phyloP scores from a whole-genome alignment of 2,888 invertebrate species.

The Leuctra nigra region DNA sequence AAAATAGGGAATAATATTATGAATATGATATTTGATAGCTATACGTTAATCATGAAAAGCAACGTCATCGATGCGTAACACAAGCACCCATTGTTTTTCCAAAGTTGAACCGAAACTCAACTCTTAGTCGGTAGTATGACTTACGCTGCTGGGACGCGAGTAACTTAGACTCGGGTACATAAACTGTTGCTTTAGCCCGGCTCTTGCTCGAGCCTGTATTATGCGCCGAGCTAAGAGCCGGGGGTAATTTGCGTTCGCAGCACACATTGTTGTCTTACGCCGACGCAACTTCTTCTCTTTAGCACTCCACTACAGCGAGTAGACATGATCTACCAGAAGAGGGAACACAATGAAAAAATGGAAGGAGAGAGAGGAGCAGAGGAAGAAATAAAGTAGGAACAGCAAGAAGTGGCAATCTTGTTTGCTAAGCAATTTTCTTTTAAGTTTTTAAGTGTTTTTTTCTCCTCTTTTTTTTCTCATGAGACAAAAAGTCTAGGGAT shows the following conservation, averaged over 20 bases:
- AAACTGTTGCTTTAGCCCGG: no score
- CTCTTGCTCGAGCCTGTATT: no score
- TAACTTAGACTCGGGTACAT: no score
- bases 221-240: constrained; percentile 11
- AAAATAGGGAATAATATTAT: no score
- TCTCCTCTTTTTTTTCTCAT: background rate
- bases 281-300: constrained; percentile 9
- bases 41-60: no score
- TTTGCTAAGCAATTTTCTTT: constrained; percentile 17
- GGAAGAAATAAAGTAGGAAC: background rate
- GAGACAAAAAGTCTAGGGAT: background rate
- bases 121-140: no score
- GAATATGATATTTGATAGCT: no score
- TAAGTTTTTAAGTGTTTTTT: constrained; percentile 17
- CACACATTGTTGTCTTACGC: background rate
- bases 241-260: constrained; percentile 9
- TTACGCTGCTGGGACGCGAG: no score
- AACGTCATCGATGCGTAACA: no score
- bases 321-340: background rate
- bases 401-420: constrained; percentile 17
- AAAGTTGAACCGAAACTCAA: no score
- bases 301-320: background rate
- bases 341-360: background rate
- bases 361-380: background rate
- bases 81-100: no score